Percentiles rank a stretch among this genome's conserved stretches.
These are phyloP conservation scores for Hystrix brachyura DNA, from an alignment of 2,113 vertebrate genomes.

Conservation along the genomic window DNA sequence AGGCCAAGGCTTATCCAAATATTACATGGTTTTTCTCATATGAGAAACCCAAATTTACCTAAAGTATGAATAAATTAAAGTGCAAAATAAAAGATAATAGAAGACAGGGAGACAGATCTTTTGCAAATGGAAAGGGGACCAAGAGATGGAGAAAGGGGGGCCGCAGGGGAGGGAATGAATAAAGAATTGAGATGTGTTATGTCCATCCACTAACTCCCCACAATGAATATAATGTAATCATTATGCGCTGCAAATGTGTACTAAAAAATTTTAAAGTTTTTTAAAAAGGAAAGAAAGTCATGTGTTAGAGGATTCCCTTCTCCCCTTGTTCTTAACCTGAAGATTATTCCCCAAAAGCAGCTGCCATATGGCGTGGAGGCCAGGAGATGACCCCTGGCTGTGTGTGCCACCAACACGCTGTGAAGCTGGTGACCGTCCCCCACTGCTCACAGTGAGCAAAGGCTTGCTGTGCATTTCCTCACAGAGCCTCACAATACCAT, in stretches of 20 bases:
- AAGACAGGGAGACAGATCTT: neutral
- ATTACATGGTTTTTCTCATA: neutral
- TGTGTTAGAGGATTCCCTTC: fast-evolving
- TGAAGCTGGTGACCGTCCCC: fast-evolving
- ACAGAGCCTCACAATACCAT: neutral
- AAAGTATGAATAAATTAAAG: neutral
- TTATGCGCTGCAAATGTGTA: neutral
- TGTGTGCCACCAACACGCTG: fast-evolving
- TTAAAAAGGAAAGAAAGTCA: neutral
- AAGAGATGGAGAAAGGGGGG: neutral
- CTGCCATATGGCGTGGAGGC: fast-evolving
- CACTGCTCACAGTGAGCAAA: fast-evolving
- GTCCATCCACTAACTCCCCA: neutral
- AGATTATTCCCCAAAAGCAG: neutral
- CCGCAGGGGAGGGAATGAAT: fast-evolving
- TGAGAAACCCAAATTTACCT: neutral
- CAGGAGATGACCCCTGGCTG: fast-evolving
- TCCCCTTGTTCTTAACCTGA: neutral
- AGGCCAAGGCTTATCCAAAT: no score
- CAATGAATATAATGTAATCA: no score
- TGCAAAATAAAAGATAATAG: neutral
- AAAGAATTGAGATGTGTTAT: neutral
- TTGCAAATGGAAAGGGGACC: neutral
- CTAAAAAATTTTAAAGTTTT: neutral
- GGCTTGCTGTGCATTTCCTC: neutral